Percentiles rank a stretch among this genome's conserved stretches.
phyloP scores from a whole-genome alignment of 2,797 vertebrate species.

The Prunella strophiata region DNA sequence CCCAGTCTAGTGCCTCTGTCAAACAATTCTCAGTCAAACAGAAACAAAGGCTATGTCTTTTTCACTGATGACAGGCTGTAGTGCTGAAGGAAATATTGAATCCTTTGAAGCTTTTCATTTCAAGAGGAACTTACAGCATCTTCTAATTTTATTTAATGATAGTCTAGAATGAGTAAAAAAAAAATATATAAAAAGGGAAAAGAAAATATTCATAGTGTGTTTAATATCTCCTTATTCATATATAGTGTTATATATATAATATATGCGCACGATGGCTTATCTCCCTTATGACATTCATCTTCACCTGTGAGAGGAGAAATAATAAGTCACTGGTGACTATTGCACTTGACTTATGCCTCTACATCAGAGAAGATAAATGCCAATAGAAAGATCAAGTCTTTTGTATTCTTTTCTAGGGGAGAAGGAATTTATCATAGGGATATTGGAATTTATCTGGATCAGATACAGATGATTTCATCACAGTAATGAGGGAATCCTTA shows the following conservation, averaged over 20 bases:
- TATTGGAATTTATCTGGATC: conserved; percentile 64
- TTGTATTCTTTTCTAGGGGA: conserved; percentile 45
- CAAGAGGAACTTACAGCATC: background rate
- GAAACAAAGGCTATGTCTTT: background rate
- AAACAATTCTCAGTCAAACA: conserved; percentile 7
- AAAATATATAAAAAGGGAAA: background rate
- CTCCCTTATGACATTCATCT: conserved; percentile 62
- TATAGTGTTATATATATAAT: background rate
- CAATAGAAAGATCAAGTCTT: conserved; percentile 62
- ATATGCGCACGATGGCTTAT: conserved; percentile 41
- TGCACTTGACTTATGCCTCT: conserved; percentile 66
- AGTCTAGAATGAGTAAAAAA: background rate
- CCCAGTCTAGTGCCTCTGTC: conserved; percentile 5
- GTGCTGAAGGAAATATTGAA: background rate
- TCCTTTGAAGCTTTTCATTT: conserved; percentile 7
- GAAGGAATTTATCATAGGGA: conserved; percentile 55
- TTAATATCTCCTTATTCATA: conserved; percentile 49
- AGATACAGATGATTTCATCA: conserved; percentile 50
- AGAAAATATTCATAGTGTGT: background rate
- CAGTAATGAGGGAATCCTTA: conserved; percentile 46
- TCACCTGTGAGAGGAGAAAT: conserved; percentile 60
- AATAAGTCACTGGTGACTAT: conserved; percentile 62
- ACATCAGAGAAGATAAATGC: conserved; percentile 71
- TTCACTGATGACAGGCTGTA: background rate
- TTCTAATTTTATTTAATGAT: conserved; percentile 23